Evolutionary conservation across 23 tunicate species (phyloP), one percentile per base, ranked within the genome.

Genomic region (Ascidia mentula): DNA sequence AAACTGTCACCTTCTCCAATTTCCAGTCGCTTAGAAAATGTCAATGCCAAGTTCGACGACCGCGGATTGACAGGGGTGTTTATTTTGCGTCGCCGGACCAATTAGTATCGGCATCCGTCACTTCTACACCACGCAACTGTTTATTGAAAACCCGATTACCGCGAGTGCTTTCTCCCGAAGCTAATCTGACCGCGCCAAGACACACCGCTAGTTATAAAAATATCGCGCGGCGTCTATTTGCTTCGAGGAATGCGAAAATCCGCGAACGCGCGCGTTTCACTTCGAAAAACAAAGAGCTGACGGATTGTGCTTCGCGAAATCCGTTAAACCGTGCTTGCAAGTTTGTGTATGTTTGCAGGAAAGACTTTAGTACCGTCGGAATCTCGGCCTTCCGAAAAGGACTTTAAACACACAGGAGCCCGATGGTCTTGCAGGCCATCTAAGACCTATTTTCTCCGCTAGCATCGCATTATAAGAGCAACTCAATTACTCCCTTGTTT

Each of bases 161-260:
- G 65, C 28, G 65, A 53, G 24, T 26, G 65, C 24, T 53, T 53
- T 53, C 65, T 53, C 65, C 65, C 65, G 24, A 53, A 26, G 13
- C 65, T 53, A 53, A 53, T 53, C 65, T 53, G 65, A 53, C 24
- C n/a, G n/a, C n/a, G 24, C 24, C 22, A 53, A 53, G 65, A 53
- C 24, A 26, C 65, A 28, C 65, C 65, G 65, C 65, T 20, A 53
- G 65, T 53, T 53, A 5, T 53, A 53, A 20, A 53, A 53, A 53
- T 53, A 53, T 53, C 65, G 7, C 65, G 65, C 28, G 65, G 13
- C 65, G 65, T 28, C 28, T n/a, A n/a, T n/a, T n/a, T n/a, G n/a
- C n/a, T 53, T 53, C 65, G 65, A 53, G 65, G 65, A 53, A 53
- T 53, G 65, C 65, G 28, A 26, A 53, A 53, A 53, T 53, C 65